Conservation (phyloP, 2,888 invertebrate species). For the Agrilus mali region DNA sequence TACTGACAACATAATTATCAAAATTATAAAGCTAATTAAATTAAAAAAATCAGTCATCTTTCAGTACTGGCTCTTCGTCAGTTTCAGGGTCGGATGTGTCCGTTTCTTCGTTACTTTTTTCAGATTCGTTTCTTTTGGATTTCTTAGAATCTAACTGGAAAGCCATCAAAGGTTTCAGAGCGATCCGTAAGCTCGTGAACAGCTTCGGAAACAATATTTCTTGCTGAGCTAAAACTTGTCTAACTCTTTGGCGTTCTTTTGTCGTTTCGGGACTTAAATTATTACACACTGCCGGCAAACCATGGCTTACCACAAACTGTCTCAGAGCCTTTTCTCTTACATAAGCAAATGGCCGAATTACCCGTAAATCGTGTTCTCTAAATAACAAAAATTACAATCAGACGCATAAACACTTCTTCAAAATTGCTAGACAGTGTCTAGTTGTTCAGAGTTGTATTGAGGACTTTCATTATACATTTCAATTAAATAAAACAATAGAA, state of each 20-base stretch:
- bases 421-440: no score
- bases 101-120: conserved; percentile 44
- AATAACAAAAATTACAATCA: conserved; percentile 7
- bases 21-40: conserved; percentile 3
- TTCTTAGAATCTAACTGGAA: conserved; percentile 40
- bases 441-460: no score
- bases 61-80: conserved; percentile 53
- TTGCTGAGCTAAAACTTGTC: conserved; percentile 58
- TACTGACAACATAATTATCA: conserved; percentile 2
- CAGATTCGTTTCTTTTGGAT: conserved; percentile 38
- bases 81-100: conserved; percentile 49
- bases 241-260: conserved; percentile 41
- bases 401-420: no score
- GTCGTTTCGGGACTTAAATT: conserved; percentile 21
- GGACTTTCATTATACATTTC: no score
- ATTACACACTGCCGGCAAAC: conserved; percentile 51
- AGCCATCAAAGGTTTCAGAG: conserved; percentile 41
- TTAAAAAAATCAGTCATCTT: conserved; percentile 23
- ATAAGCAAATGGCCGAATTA: conserved; percentile 79
- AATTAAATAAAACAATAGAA: no score
- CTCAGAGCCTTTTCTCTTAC: conserved; percentile 65
- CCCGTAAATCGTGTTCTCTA: conserved; percentile 68
- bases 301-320: conserved; percentile 60
- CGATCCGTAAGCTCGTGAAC: conserved; percentile 59
- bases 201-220: conserved; percentile 65